Percentiles rank a stretch among this genome's conserved stretches.
Evolutionary conservation across 2,113 vertebrate genomes (phyloP).

Genomic region (Hippocampus abdominalis): DNA sequence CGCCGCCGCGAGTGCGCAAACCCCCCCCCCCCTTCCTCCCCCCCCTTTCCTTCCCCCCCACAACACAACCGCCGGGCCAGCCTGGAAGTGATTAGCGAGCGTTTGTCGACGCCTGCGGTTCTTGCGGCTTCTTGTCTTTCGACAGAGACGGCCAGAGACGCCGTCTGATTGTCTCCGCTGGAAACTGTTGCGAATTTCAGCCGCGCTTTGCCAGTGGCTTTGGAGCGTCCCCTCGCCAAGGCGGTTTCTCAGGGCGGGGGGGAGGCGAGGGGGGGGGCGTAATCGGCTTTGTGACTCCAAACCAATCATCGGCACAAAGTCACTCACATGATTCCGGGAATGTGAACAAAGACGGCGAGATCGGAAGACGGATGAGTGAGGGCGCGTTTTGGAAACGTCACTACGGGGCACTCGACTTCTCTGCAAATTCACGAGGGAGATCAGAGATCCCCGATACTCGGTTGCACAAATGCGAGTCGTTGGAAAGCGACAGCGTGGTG

Average conservation of each 20-base stretch:
- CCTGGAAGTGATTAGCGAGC: constrained; percentile 64
- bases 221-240: background rate
- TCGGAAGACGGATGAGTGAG: background rate
- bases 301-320: background rate
- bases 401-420: too few species aligned
- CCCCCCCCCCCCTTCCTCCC: background rate
- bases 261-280: background rate
- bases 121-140: constrained; percentile 36
- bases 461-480: background rate
- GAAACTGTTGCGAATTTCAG: constrained; percentile 29
- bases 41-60: background rate
- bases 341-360: background rate
- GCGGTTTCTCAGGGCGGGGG: background rate
- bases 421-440: too few species aligned
- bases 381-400: too few species aligned
- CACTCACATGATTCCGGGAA: background rate
- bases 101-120: constrained; percentile 63
- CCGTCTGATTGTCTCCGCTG: constrained; percentile 31
- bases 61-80: constrained; percentile 19
- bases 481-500: background rate
- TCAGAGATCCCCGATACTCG: too few species aligned
- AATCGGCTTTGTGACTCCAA: background rate
- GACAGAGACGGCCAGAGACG: constrained; percentile 15
- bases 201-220: background rate
- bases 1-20: too few species aligned